phyloP scores from a whole-genome alignment of 2,888 invertebrate genomes.

The Ecliptopera silaceata region DNA sequence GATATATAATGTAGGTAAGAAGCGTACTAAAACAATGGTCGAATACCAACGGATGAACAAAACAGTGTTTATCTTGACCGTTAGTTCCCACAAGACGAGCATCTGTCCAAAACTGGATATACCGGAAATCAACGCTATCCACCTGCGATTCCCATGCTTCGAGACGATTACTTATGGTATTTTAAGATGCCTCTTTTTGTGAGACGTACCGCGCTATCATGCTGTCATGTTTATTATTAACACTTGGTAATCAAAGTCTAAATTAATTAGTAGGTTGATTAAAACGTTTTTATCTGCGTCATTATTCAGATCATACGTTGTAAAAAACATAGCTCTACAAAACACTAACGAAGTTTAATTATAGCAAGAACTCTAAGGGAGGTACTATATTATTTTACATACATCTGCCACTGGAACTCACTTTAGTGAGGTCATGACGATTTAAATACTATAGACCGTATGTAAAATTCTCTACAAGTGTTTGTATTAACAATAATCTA shows the following conservation, averaged over 20 bases:
- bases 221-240: conserved; percentile 37
- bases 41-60: conserved; percentile 37
- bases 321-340: not conserved
- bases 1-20: conserved; percentile 25
- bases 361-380: too few species aligned
- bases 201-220: conserved; percentile 37
- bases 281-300: not conserved
- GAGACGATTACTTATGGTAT: conserved; percentile 37
- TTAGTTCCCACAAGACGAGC: conserved; percentile 73
- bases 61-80: conserved; percentile 46
- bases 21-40: conserved; percentile 29
- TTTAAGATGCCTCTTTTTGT: conserved; percentile 38
- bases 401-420: too few species aligned
- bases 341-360: not conserved
- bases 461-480: not conserved
- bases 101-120: conserved; percentile 73
- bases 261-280: conserved; percentile 8
- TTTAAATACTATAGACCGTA: too few species aligned
- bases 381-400: too few species aligned
- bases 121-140: conserved; percentile 68
- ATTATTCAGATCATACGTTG: too few species aligned
- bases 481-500: not conserved
- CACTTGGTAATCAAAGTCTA: conserved; percentile 7
- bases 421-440: too few species aligned
- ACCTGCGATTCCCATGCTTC: conserved; percentile 56